phyloP scores from a whole-genome alignment of 2,888 invertebrate genomes.

The Entomobrya multifasciata region DNA sequence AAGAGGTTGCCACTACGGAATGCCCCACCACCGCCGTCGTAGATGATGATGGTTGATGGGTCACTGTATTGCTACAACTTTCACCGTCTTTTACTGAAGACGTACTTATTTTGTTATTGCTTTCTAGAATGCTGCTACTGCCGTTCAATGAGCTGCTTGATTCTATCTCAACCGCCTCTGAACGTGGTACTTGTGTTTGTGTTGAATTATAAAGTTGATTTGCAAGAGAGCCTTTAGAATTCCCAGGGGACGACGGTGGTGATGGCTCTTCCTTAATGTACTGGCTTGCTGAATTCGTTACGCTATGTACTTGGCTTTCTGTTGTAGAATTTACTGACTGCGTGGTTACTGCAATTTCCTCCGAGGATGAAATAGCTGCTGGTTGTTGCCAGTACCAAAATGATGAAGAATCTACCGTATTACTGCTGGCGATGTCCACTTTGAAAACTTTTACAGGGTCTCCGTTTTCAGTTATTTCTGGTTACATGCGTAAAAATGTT shows the following conservation, averaged over 20 bases:
- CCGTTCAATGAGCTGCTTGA: not conserved
- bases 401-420: constrained; percentile 60
- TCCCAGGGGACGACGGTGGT: constrained; percentile 73
- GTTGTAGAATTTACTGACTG: constrained; percentile 3
- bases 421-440: constrained; percentile 76
- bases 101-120: not conserved
- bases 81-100: constrained; percentile 48
- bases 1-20: constrained; percentile 12
- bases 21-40: constrained; percentile 67
- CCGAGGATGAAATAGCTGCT: constrained; percentile 20
- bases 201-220: constrained; percentile 13
- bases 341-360: not conserved
- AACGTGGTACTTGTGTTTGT: not conserved
- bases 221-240: constrained; percentile 35
- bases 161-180: not conserved
- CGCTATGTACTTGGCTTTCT: not conserved
- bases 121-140: not conserved
- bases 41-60: constrained; percentile 31
- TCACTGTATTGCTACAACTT: constrained; percentile 46
- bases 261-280: constrained; percentile 51
- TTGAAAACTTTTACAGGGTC: constrained; percentile 69
- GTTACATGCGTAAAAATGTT: not conserved
- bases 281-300: constrained; percentile 2
- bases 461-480: constrained; percentile 25
- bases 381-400: constrained; percentile 75